phyloP scores from a whole-genome alignment of 2,113 vertebrate genomes.

The Mystacornis crossleyi region DNA sequence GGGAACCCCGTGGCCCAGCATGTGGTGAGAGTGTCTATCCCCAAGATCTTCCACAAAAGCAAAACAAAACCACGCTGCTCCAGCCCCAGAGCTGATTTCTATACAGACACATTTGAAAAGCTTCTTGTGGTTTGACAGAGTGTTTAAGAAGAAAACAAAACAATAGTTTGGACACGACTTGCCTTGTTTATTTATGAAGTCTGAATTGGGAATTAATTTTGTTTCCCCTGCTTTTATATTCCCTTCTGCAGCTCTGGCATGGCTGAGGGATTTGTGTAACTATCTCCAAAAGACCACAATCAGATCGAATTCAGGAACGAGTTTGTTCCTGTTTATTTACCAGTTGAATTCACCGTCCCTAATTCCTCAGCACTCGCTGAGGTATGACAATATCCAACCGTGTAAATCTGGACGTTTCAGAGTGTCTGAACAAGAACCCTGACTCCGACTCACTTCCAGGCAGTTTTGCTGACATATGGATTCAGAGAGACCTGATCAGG shows the following conservation, averaged over 20 bases:
- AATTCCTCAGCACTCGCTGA: constrained; percentile 1
- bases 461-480: constrained; percentile 37
- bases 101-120: not conserved
- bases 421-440: not conserved
- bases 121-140: constrained; percentile 13
- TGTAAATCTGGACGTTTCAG: not conserved
- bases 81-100: not conserved
- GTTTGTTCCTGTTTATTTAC: constrained; percentile 22
- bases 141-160: constrained; percentile 15
- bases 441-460: constrained; percentile 27
- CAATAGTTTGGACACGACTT: not conserved
- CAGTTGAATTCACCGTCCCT: not conserved
- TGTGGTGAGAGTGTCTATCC: rapidly evolving
- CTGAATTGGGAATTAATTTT: constrained; percentile 23
- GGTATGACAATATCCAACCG: not conserved
- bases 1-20: not conserved
- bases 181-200: constrained; percentile 28
- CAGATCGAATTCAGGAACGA: not conserved
- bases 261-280: not conserved
- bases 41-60: not conserved
- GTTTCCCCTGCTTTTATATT: not conserved
- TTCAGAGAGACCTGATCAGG: not conserved
- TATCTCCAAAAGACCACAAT: not conserved
- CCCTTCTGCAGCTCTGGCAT: not conserved
- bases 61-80: not conserved